Conservation (phyloP, 2,888 invertebrate species). For the Amiota communis region DNA sequence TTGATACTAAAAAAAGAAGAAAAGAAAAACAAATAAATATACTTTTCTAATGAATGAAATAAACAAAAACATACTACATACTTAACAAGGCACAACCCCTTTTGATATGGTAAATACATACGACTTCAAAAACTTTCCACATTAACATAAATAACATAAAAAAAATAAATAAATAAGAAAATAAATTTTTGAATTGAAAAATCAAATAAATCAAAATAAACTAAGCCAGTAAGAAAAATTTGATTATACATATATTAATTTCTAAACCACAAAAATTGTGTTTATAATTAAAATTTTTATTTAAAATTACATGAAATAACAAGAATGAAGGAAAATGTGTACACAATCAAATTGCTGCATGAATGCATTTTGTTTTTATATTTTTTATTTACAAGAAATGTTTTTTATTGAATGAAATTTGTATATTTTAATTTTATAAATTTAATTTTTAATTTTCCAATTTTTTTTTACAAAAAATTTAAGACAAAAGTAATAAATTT, state of each 20-base stretch:
- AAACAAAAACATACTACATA: constrained; percentile 24
- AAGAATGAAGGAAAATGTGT: neutral
- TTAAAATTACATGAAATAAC: neutral
- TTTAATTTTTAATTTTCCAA: constrained; percentile 35
- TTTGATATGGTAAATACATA: constrained; percentile 38
- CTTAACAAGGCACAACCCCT: constrained; percentile 23
- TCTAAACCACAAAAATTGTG: constrained; percentile 15
- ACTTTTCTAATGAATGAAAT: constrained; percentile 38
- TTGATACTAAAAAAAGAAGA: constrained; percentile 46
- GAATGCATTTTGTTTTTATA: constrained; percentile 8
- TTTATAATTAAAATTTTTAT: neutral
- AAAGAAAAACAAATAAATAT: constrained; percentile 26
- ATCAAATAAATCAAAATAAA: neutral
- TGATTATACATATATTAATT: neutral
- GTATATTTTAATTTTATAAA: constrained; percentile 33
- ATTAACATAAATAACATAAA: constrained; percentile 22
- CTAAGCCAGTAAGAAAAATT: neutral
- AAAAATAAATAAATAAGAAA: constrained; percentile 43
- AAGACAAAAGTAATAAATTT: neutral
- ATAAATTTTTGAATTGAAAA: constrained; percentile 15
- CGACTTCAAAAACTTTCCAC: constrained; percentile 50
- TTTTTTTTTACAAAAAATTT: constrained; percentile 49
- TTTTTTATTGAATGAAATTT: constrained; percentile 1
- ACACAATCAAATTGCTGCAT: constrained; percentile 18
- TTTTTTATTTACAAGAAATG: constrained; percentile 5